Base-by-base conservation (phyloP, 1,140 invertebrate genomes). In the Platorchestia sp. region DNA sequence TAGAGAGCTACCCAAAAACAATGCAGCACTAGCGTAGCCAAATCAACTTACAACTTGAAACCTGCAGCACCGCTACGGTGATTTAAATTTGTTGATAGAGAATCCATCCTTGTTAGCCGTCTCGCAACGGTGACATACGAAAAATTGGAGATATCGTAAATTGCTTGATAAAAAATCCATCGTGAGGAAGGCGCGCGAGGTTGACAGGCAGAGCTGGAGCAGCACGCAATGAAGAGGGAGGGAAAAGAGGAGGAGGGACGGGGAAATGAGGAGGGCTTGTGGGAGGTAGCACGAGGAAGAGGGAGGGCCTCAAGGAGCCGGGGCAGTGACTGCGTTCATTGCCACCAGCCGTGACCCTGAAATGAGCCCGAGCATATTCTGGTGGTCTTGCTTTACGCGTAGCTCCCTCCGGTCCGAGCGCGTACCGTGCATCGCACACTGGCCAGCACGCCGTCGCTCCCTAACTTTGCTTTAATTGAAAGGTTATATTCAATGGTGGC, bases 251-350 rank as follows among this genome's bases (percentile, higher is more conserved):
- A 36, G 36, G 47, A 51, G 59, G 27, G n/a, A n/a, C n/a, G n/a
- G n/a, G n/a, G n/a, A n/a, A n/a, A n/a, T n/a, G n/a, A n/a, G n/a
- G n/a, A 22, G 27, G 59, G 59, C 14, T 75, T 75, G 59, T 75
- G 59, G 59, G 47, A 51, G 47, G 47, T 51, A 51, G 47, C 47
- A 51, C 47, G 47, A 51, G 59, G 59, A 75, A 75, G 59, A 75
- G 10, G 59, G 27, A 75, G 59, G 59, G 59, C 59, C 59, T 75
- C 59, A 75, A 75, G 59, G 59, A 22, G 59, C 27, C 59, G 59
- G 91, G 91, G 91, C 91, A 93, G 45, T 45, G 91, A 93, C 91
- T 93, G 91, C 91, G 91, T 93, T 93, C 91, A 93, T 93, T 93
- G 91, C 91, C 91, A 93, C 40, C 44, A 40, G 91, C 45, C 91